Base-by-base conservation (phyloP, 2,888 invertebrate genomes). In the Limnephilus rhombicus region DNA sequence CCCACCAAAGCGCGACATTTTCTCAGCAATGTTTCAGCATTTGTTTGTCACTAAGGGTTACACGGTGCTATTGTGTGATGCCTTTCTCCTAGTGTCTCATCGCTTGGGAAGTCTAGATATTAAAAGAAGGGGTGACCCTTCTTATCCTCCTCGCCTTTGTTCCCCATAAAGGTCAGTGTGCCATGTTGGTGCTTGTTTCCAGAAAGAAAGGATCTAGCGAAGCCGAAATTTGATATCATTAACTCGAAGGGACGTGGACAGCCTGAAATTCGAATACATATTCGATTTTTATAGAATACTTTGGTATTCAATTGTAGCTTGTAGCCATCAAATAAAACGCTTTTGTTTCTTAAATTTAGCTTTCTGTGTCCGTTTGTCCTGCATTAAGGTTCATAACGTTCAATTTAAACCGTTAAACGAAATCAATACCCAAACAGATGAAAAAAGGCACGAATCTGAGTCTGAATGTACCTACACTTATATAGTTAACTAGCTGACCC, bases 91-190 rank as follows among this genome's bases (percentile, higher is more conserved):
- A 89, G 80, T 89, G 88, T 45, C 88, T 80, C 80, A 12, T 68
- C 80, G 80, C 80, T 80, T 29, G 3, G 45, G 49, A 29, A 37
- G 18, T 29, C 45, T 45, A 5, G 29, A 49, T 34, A 45, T 86
- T 29, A 80, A 31, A 29, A 53, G 80, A 89, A 89, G 80, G 88
- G 88, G 80, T 89, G 88, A 68, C 88, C 80, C 80, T 89, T 89
- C 88, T 89, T 89, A 80, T 89, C 37, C 80, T 91, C 34, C 80
- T 80, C 81, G 92, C 92, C 91, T 92, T 92, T 92, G 92, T 91
- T 91, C 85, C 68, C 49, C 31, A 53, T 24, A 92, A 92, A 93
- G 93, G 93, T 92, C 93, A 92, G 89, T 92, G 91, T 92, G 93
- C 93, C 92, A 91, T 86, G 92, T 83, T 83, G 68, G 68, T 91